Percentiles rank a stretch among this genome's conserved stretches.
Conservation (phyloP, 2,888 invertebrate species). For the Cantharis rufa region DNA sequence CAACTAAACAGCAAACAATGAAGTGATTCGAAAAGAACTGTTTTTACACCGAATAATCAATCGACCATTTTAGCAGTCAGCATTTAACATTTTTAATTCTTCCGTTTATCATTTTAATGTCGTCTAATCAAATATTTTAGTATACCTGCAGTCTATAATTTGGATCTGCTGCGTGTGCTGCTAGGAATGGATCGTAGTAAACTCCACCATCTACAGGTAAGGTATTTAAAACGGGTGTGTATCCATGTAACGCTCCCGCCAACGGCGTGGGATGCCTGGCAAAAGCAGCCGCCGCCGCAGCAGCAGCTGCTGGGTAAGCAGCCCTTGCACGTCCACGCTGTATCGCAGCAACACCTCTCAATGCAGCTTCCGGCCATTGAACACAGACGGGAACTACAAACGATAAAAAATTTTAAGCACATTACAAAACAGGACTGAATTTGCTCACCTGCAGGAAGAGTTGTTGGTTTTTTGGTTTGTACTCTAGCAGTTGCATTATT, state of each 20-base stretch:
- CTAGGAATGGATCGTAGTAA: conserved; percentile 94
- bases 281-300: conserved; percentile 71
- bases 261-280: conserved; percentile 70
- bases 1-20: background rate
- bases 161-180: conserved; percentile 80
- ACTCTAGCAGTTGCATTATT: conserved; percentile 99
- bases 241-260: conserved; percentile 82
- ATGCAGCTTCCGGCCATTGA: conserved; percentile 88
- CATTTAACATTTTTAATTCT: background rate
- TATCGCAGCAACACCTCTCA: conserved; percentile 83
- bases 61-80: background rate
- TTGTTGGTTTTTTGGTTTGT: conserved; percentile 96
- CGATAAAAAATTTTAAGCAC: background rate
- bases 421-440: background rate
- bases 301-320: conserved; percentile 72
- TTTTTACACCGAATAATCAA: background rate
- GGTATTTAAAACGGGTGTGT: conserved; percentile 67
- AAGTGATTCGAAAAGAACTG: background rate
- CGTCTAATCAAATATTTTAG: conserved; percentile 8
- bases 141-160: conserved; percentile 91
- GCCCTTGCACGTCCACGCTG: conserved; percentile 74
- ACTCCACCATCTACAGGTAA: conserved; percentile 69
- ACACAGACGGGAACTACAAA: conserved; percentile 81
- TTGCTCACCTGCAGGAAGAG: conserved; percentile 88
- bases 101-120: background rate